Base-by-base conservation (phyloP, 2,797 vertebrate genomes). In the Paramormyrops hopkinsi region DNA sequence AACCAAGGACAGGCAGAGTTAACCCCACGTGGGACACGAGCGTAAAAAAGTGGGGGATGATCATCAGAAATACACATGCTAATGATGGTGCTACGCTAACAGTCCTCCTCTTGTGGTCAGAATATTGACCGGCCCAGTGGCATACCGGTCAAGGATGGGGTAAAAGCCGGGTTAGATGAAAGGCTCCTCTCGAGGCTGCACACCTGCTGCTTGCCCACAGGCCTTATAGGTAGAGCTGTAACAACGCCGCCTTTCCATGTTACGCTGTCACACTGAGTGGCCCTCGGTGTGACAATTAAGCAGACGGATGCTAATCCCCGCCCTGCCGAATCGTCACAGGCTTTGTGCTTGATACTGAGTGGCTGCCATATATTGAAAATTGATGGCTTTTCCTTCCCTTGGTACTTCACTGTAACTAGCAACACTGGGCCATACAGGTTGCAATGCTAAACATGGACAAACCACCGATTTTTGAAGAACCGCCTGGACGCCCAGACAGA, bases 1-100 rank as follows among this genome's bases (percentile, higher is more conserved):
- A 90, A 86, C 44, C 41, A 33, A 33, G 12, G 87, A 88, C 89
- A 86, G 65, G 46, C 62, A 79, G 29, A 79, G 17, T 85, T 91
- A 89, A 88, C 85, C 56, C 89, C 9, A 82, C 37, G 89, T 46
- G 76, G 82, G 76, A 54, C 41, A 53, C 9, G 29, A 92, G 62
- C 22, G n/a, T 73, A 22, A 44, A 85, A 85, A 86, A 82, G 46
- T 22, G 86, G 19, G 59, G 59, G 29, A 3, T 73, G 44, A 4
- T 12, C 46, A 33, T 82, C 25, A 83, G 22, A 87, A 56, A 54
- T 59, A 41, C 29, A 54, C 82, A 22, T 22, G 79, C 44, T 12
- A n/a, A 50, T 50, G n/a, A n/a, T 48, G 19, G 7, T 4, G 82
- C 82, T 84, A 25, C 8, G 8, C 82, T 44, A 84, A 84, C 9